These are phyloP conservation scores for Cotesia congregata DNA, from an alignment of 2,888 invertebrate species.

Conservation along the genomic window DNA sequence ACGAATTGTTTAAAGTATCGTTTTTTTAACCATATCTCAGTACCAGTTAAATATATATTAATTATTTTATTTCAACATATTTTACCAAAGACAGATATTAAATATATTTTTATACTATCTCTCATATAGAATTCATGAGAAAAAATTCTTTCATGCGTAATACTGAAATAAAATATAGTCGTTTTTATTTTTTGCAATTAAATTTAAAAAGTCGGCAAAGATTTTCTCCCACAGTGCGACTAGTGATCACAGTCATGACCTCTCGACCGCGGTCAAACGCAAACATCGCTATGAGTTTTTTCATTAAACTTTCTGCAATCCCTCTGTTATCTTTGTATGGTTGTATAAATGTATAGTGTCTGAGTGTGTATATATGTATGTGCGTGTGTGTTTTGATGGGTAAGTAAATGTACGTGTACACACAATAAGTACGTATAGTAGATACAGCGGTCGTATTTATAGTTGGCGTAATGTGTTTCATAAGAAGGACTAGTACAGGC, in stretches of 20 bases:
- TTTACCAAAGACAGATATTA: background rate
- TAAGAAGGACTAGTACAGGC: background rate
- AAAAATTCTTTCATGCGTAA: background rate
- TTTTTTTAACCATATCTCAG: background rate
- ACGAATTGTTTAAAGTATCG: background rate
- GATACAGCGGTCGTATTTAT: background rate
- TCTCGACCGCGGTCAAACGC: slow-evolving; percentile 11
- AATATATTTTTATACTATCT: background rate
- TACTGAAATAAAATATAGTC: background rate
- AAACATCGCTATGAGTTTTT: background rate
- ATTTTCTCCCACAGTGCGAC: slow-evolving; percentile 3
- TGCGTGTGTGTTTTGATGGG: too few relatives aligned
- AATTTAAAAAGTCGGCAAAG: background rate
- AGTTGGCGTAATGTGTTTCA: background rate
- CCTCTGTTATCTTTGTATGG: background rate
- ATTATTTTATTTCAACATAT: background rate
- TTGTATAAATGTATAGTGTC: background rate
- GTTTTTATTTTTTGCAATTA: background rate
- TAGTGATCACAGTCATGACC: slow-evolving; percentile 12
- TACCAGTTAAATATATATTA: background rate
- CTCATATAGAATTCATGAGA: background rate
- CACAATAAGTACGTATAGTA: background rate
- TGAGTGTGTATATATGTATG: too few relatives aligned
- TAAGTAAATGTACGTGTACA: background rate
- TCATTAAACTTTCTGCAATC: background rate